phyloP scores from a whole-genome alignment of 1,140 invertebrate species.

The Oreohelix idahoensis region DNA sequence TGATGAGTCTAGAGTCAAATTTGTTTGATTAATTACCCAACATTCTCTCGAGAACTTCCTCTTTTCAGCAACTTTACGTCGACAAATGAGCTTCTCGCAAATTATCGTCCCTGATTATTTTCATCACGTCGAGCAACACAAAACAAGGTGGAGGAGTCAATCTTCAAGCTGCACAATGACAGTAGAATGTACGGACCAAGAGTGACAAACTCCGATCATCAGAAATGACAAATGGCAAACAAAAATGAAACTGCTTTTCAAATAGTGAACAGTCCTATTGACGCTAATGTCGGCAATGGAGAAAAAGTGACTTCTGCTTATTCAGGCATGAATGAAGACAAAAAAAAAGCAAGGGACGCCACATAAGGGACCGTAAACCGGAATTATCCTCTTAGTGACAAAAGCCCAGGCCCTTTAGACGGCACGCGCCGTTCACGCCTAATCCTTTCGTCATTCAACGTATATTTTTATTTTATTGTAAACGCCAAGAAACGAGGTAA shows the following conservation, averaged over 20 bases:
- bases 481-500: too few species aligned
- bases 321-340: neutral
- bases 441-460: neutral
- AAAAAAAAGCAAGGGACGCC: neutral
- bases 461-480: too few species aligned
- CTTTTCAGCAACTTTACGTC: neutral
- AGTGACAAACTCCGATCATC: neutral
- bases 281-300: neutral
- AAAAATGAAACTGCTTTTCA: neutral
- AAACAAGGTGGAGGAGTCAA: conserved; percentile 6
- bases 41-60: neutral
- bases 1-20: neutral
- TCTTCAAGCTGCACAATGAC: neutral
- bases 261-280: neutral
- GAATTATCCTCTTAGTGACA: neutral
- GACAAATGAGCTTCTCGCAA: conserved; percentile 11
- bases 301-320: neutral
- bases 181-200: neutral
- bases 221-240: neutral
- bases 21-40: conserved; percentile 28
- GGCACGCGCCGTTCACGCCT: neutral
- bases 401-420: neutral
- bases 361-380: neutral
- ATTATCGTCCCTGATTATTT: conserved; percentile 20
- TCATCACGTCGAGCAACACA: conserved; percentile 5